Percentiles rank a stretch among this genome's conserved stretches.
phyloP scores from a whole-genome alignment of 1,140 invertebrate genomes.

The Diuraphis noxia region DNA sequence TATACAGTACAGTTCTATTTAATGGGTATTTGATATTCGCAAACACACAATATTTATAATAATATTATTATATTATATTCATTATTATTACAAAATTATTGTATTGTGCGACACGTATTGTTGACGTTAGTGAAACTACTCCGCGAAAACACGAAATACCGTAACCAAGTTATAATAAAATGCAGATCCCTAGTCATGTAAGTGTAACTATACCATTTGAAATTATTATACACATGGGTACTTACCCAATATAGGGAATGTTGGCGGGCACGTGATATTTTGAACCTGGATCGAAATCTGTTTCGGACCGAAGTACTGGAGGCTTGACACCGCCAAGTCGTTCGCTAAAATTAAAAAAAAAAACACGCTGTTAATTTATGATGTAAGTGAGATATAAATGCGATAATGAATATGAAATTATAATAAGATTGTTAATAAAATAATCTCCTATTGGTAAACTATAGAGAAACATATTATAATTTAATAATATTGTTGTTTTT shows the following conservation, averaged over 20 bases:
- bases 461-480: neutral
- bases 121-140: neutral
- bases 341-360: slow-evolving; percentile 64
- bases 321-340: slow-evolving; percentile 82
- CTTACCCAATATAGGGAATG: slow-evolving; percentile 87
- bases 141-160: neutral
- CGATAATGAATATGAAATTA: neutral
- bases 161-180: neutral
- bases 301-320: slow-evolving; percentile 79
- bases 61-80: neutral
- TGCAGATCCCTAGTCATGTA: neutral
- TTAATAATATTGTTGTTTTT: neutral
- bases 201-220: neutral
- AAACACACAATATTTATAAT: no score
- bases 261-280: slow-evolving; percentile 91
- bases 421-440: neutral
- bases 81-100: slow-evolving; percentile 9
- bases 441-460: no score
- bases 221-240: slow-evolving; percentile 55
- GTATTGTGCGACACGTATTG: neutral
- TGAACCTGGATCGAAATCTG: slow-evolving; percentile 87
- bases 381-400: no score
- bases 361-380: neutral
- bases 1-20: neutral
- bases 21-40: neutral